These are phyloP conservation scores for Caranx melampygus DNA, from an alignment of 2,113 vertebrate species.

Conservation along the genomic window DNA sequence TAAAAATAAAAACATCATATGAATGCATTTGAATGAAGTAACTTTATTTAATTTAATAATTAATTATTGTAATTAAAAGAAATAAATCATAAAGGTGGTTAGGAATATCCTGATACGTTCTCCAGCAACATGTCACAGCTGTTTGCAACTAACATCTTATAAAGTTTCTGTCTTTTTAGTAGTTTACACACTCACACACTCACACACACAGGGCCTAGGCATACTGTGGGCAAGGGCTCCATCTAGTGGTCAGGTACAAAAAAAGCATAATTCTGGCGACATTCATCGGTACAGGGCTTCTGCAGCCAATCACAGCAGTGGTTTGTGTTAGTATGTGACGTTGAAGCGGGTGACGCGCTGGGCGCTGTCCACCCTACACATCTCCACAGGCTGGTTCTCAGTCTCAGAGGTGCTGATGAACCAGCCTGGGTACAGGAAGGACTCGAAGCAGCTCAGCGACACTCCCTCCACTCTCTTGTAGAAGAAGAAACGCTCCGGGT, in stretches of 20 bases:
- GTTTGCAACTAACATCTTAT: no score
- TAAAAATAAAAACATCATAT: no score
- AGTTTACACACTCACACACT: background rate
- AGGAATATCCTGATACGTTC: slow-evolving; percentile 38
- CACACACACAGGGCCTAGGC: no score
- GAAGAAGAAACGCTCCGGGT: slow-evolving; percentile 75
- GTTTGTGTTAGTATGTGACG: background rate
- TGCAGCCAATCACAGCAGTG: no score
- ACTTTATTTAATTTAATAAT: no score
- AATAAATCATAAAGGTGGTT: no score
- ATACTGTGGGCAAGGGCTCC: background rate
- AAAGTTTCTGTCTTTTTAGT: background rate
- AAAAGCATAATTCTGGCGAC: background rate
- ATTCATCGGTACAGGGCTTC: accelerated
- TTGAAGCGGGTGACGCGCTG: slow-evolving; percentile 13
- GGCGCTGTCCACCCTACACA: background rate
- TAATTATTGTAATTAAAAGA: no score
- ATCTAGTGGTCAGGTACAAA: slow-evolving; percentile 23
- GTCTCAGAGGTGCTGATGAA: slow-evolving; percentile 66
- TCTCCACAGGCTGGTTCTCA: slow-evolving; percentile 38
- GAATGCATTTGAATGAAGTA: no score
- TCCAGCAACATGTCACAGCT: background rate
- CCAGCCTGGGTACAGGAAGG: slow-evolving; percentile 63
- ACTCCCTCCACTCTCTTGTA: background rate
- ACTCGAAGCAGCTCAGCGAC: slow-evolving; percentile 66